Evolutionary conservation across 2,888 invertebrate species (phyloP), one percentile per base, ranked within the genome.

Genomic region (Gastracanthus pulcherrimus): DNA sequence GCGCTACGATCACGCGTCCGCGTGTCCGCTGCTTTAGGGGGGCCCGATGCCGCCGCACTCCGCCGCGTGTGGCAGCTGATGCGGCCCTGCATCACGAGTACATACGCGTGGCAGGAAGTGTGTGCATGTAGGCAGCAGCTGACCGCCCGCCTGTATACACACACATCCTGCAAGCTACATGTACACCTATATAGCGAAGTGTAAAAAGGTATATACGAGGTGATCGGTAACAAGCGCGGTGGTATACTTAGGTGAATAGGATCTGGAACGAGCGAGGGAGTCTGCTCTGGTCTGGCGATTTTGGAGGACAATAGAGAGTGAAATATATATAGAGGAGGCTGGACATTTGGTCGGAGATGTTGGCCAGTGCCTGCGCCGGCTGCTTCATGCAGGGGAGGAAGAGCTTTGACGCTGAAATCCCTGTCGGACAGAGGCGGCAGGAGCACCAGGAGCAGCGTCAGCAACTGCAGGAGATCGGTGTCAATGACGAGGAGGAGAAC

Each of bases 21-120:
- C n/a, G n/a, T n/a, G n/a, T n/a, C n/a, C n/a, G n/a, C n/a, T n/a
- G n/a, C n/a, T n/a, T n/a, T n/a, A n/a, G n/a, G n/a, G n/a, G n/a
- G n/a, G n/a, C n/a, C n/a, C n/a, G n/a, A n/a, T n/a, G n/a, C n/a
- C n/a, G n/a, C n/a, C 67, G 77, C 62, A n/a, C 13, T 11, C 45
- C 1, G 13, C 3, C 45, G 45, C 45, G 45, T 6, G 13, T 45
- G 67, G 76, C 71, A 36, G 74, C 51, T 70, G 79, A 75, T 74
- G 79, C 81, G 76, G 38, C 45, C n/a, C n/a, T n/a, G n/a, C n/a
- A n/a, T n/a, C n/a, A n/a, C n/a, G n/a, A n/a, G n/a, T n/a, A n/a
- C n/a, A n/a, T n/a, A 84, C 88, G 86, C 87, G 88, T 87, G 89
- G 87, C 87, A 89, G 90, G 90, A 90, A 89, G 89, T 89, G 88